Base-by-base conservation (phyloP, 1,140 invertebrate genomes). In the Dermatophagoides farinae region DNA sequence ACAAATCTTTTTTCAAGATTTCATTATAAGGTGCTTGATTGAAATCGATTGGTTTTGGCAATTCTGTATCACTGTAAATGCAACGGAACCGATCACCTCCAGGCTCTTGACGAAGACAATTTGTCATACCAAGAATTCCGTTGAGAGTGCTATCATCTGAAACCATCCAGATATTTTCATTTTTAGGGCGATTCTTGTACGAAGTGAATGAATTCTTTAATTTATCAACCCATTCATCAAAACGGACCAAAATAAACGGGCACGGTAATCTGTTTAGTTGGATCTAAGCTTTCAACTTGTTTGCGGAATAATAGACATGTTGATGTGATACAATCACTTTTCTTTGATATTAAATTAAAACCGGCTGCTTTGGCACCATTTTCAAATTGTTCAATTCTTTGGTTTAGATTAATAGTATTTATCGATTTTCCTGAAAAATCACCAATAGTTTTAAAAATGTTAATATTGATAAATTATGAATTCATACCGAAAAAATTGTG, bases 71-170 rank as follows among this genome's bases (percentile, higher is more conserved):
- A 22, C 31, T 53, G 47, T 64, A 65, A 18, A 66, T 53, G 25
- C 67, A 76, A 65, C 86, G 80, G 12, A 86, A 73, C 66, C 79
- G 80, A 47, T 78, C 72, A 50, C 87, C 87, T 53, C 84, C 85
- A 10, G 80, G 77, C 74, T 96, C 91, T 65, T 79, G 78, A 67
- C 82, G 82, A 41, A 96, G 74, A 70, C 92, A 97, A 65, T 86
- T 91, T 60, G 84, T 80, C 65, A 97, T 71, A 47, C 92, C 92
- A 47, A 93, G 72, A 25, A 89, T 76, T 50, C 92, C 90, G 52
- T 60, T 67, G 6, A 43, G n/a, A 68, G 75, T 82, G 22, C 16
- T 57, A 41, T 68, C 65, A 44, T 67, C 57, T 22, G 67, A 57
- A 16, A 68, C 40, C 1, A 68, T 20, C 67, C 67, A 68, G 9